Evolutionary conservation across 2,888 invertebrate species (phyloP), one percentile per base, ranked within the genome.

Genomic region (Pristionchus fissidentatus): DNA sequence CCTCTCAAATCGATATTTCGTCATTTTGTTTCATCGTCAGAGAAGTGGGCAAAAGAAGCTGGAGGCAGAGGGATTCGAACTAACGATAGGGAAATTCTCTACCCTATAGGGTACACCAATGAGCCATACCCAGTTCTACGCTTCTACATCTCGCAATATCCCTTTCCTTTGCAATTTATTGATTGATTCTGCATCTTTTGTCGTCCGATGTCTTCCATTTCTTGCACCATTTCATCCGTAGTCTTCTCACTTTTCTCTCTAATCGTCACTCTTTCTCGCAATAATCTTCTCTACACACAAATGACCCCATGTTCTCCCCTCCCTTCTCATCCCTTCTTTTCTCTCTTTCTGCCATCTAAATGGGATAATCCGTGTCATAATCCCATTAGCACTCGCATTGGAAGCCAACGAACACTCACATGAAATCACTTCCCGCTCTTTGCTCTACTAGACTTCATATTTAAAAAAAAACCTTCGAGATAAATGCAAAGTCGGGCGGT

Each of bases 281-380:
- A 43, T 73, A 46, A 41, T 46, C 46, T 73, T 73, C 73, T 73
- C 73, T 73, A 32, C 46, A 41, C 46, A 41, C 46, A 46, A 38
- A 73, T 46, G 41, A 46, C 73, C 46, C 41, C 46, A 41, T 73
- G n/a, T 73, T 73, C 73, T 73, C 35, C 46, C 41, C 46, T 26
- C 26, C 41, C 41, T n/a, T 73, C 46, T 73, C 35, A 13, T 38
- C 43, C 43, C n/a, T 43, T 26, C 15, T 26, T 4, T 35, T n/a
- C n/a, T 41, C 41, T 19, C 35, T 35, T 73, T 46, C 29, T 73
- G 41, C 73, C 46, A 73, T 52, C 52, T 52, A 13, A 19, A 19
- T 52, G 19, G 19, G 13, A 19, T 52, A 19, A 52, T 52, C 22
- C 35, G n/a, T 32, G 32, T 62, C 10, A 29, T 62, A 62, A 62